Base-by-base conservation (phyloP, 2,888 invertebrate species). In the Folsomia manolachei region DNA sequence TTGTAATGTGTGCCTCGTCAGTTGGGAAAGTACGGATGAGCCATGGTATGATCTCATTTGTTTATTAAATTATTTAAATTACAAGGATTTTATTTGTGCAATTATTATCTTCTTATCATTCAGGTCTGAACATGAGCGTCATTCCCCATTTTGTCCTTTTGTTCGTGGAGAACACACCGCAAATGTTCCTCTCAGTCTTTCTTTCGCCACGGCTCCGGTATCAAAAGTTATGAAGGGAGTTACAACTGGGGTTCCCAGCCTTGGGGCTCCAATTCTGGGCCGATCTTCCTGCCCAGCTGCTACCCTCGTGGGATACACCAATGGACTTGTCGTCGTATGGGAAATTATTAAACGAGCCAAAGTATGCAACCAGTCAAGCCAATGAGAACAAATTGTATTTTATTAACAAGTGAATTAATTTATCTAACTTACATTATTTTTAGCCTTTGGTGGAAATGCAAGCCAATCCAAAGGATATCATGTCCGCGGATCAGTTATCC, bases 21-120 rank as follows among this genome's bases (percentile, higher is more conserved):
- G 93, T 85, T 97, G 97, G 97, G 97, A 97, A 85, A 92, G 95
- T 82, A 93, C 94, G 0, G 96, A 97, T 84, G 96, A 97, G 83
- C 97, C 97, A 1, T 96, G 96, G 95, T 86, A 77, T 77, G 82
- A 71, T 23, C n/a, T n/a, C n/a, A n/a, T n/a, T n/a, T n/a, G n/a
- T n/a, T n/a, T n/a, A n/a, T n/a, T n/a, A n/a, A n/a, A n/a, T n/a
- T n/a, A n/a, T n/a, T n/a, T n/a, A n/a, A n/a, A n/a, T n/a, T n/a
- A n/a, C n/a, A n/a, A n/a, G n/a, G n/a, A n/a, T 61, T 63, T 14
- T 63, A 23, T 27, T 21, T 4, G 19, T 26, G 21, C 18, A 39
- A 53, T 2, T 11, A 23, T 24, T 18, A 4, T 25, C 27, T 23
- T 1, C 4, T 67, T 69, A 21, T 67, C 65, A 51, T 81, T 51